Evolutionary conservation across 2,888 invertebrate species (phyloP), one percentile per base, ranked within the genome.

Genomic region (Campoletis raptor): DNA sequence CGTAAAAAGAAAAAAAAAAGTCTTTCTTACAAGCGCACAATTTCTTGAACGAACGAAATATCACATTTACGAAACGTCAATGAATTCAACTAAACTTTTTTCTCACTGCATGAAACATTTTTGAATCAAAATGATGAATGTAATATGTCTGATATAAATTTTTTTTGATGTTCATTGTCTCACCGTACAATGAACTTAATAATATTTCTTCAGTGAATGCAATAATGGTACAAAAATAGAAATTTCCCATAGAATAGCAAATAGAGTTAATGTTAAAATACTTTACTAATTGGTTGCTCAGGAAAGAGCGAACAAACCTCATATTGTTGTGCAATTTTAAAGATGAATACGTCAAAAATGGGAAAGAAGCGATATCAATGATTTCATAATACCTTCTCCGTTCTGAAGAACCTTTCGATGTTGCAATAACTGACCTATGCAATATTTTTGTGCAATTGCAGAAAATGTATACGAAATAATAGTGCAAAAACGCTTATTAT

Each of bases 281-380:
- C 1, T 8, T 70, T 21, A 54, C 15, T 21, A 37, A 54, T 73
- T 52, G 52, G 21, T 21, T 37, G 9, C n/a, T 36, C 5, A 69
- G 24, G 7, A 69, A 21, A 15, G 40, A 74, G 74, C 74, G 37
- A 74, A 76, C 57, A 40, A 77, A 70, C 40, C 37, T 24, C 18
- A 45, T 42, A 70, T 73, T 40, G 45, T 85, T 81, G 73, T 54
- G 73, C 57, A 85, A 85, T 66, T 18, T n/a, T 24, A 61, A 67
- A 72, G 77, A 73, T 37, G 73, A 73, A n/a, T 37, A 67, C 54
- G 42, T 24, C 42, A 67, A 78, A 77, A 67, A 78, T 64, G 77
- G 48, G 61, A 80, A 48, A 42, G 54, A 67, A 54, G 73, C 81
- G 54, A 81, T 81, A 77, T 67, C 70, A 36, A 76, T 70, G 30